Evolutionary conservation across 2,888 invertebrate species (phyloP), one percentile per base, ranked within the genome.

Genomic region (Fabriciana adippe): DNA sequence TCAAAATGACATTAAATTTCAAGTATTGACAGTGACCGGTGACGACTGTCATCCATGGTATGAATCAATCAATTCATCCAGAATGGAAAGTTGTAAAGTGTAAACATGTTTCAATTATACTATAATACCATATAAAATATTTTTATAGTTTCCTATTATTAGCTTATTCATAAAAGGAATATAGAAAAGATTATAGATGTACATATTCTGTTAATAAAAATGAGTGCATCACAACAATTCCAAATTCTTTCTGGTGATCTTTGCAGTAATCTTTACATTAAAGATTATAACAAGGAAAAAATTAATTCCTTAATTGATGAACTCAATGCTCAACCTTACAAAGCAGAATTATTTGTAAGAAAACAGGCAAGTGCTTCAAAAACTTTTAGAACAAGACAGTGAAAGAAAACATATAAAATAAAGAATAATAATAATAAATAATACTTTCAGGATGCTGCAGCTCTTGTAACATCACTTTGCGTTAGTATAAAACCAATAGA

Each of bases 251-350:
- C 86, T 69, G 83, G 84, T 61, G 87, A 90, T 78, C 77, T 92
- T 63, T 87, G 89, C 70, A 87, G 85, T 79, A 76, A 86, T 72
- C 71, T 92, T 11, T 84, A 83, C 74, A 66, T 81, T 54, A 89
- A 87, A 79, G 84, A 88, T 74, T 93, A 88, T 64, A 92, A 93
- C 74, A 89, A 89, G 78, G 81, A 83, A 50, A 86, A 88, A 73
- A 86, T 95, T 4, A 93, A 94, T 76, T 81, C 84, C 54, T 81
- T 93, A 16, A 87, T 96, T 59, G 94, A 94, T 76, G 94, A 95
- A 74, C 85, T 96, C 50, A 95, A 95, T 81, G 88, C 93, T 0
- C 85, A 95, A 60, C 94, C 95, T 75, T 95, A 92, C 77, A 93
- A 93, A 76, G 79, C 79, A 21, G 84, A 91, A 67, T 75, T 90